These are phyloP conservation scores for Drosophila planitibia DNA, from an alignment of 2,888 invertebrate genomes.

Conservation along the genomic window DNA sequence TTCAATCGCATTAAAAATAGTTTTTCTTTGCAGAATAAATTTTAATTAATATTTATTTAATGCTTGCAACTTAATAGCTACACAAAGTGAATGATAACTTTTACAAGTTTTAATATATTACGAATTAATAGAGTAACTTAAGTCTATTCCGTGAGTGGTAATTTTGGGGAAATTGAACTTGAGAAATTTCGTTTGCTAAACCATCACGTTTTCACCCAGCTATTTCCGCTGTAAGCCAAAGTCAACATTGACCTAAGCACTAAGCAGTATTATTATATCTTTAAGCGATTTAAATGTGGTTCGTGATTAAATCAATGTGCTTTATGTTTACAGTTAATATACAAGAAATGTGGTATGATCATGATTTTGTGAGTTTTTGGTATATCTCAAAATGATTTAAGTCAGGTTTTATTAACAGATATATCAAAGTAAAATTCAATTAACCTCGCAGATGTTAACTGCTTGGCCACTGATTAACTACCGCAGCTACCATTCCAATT, in stretches of 20 bases:
- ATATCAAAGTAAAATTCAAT: constrained; percentile 20
- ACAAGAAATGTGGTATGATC: background rate
- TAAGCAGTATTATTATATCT: background rate
- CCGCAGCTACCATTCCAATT: background rate
- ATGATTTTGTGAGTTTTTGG: background rate
- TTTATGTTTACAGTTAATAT: background rate
- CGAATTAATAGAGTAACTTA: background rate
- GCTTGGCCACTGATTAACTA: constrained; percentile 9
- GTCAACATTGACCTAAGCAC: background rate
- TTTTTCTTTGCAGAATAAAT: background rate
- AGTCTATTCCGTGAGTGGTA: background rate
- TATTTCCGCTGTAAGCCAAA: background rate
- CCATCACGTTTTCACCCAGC: background rate
- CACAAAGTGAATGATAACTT: no score
- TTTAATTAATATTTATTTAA: background rate
- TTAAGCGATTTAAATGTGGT: background rate
- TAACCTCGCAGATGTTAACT: constrained; percentile 6
- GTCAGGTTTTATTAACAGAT: constrained; percentile 17
- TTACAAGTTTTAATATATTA: background rate
- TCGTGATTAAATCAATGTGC: constrained; percentile 1
- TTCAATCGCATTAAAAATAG: background rate
- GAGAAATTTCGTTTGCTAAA: background rate
- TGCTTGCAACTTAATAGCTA: background rate
- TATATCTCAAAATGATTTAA: background rate
- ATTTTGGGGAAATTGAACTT: background rate